phyloP scores from a whole-genome alignment of 2,113 vertebrate genomes.

The Tricholaema leucomelas region DNA sequence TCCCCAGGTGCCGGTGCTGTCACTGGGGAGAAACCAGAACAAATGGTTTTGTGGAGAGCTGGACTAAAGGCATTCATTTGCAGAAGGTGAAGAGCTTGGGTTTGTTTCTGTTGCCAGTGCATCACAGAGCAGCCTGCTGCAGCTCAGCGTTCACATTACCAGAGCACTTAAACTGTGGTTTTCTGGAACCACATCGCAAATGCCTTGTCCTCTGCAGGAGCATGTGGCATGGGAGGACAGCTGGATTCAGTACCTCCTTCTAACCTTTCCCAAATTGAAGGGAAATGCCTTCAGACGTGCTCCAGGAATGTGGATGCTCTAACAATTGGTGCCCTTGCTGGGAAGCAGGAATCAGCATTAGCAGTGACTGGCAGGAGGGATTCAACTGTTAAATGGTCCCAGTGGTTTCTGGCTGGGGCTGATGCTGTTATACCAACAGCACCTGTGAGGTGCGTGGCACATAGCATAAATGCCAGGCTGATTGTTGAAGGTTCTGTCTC shows the following conservation, averaged over 20 bases:
- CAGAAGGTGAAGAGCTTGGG: background rate
- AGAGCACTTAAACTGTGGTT: background rate
- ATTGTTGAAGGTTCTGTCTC: background rate
- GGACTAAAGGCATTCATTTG: background rate
- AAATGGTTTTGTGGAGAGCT: background rate
- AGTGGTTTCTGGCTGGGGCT: background rate
- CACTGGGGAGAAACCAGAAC: rapidly evolving
- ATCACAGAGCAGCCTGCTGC: background rate
- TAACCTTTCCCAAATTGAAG: background rate
- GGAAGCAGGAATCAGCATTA: background rate
- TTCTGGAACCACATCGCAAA: background rate
- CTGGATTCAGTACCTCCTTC: rapidly evolving
- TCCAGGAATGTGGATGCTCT: background rate
- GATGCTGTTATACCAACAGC: background rate
- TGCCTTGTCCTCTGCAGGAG: background rate
- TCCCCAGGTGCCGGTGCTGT: rapidly evolving
- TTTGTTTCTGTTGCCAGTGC: rapidly evolving
- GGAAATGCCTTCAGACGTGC: background rate
- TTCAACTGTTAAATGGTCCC: background rate
- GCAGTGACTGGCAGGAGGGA: background rate
- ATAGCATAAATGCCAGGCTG: background rate
- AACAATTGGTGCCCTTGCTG: too few relatives aligned
- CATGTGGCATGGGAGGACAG: rapidly evolving
- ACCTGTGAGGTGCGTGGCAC: rapidly evolving
- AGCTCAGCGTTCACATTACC: rapidly evolving